A percentile compares a stretch with the other conserved stretches of the same genome.
Conservation (phyloP, 2,888 invertebrate species). For the Caenorhabditis virilis region DNA sequence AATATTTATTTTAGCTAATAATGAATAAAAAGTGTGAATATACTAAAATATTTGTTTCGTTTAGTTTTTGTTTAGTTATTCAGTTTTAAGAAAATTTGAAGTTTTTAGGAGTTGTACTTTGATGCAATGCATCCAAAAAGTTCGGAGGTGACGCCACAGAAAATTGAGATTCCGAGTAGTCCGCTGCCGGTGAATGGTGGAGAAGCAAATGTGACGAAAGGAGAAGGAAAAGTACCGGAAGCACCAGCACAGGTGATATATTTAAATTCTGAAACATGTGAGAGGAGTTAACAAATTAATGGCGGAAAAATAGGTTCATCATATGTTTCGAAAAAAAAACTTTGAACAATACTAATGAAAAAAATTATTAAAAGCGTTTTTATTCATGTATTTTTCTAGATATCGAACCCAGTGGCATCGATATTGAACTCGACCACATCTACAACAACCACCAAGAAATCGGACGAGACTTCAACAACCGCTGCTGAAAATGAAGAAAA, state of each 20-base stretch:
- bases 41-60: not conserved
- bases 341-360: too few relatives aligned
- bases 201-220: not conserved
- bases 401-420: not conserved
- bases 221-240: slow-evolving; percentile 1
- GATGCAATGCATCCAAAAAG: slow-evolving; percentile 47
- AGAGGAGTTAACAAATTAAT: too few relatives aligned
- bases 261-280: too few relatives aligned
- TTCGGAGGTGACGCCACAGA: not conserved
- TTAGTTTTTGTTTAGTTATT: slow-evolving; percentile 3
- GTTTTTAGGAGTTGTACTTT: slow-evolving; percentile 58
- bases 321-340: too few relatives aligned
- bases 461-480: not conserved
- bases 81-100: slow-evolving; percentile 1
- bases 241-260: slow-evolving; percentile 5
- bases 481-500: not conserved
- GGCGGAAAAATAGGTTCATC: too few relatives aligned
- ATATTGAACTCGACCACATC: not conserved
- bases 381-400: too few relatives aligned
- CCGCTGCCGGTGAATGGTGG: not conserved
- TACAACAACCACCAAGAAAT: not conserved
- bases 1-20: too few relatives aligned
- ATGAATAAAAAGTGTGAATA: too few relatives aligned
- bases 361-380: too few relatives aligned
- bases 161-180: not conserved